These are phyloP conservation scores for Lucinisca nassula DNA, from an alignment of 2,888 invertebrate genomes.

Conservation along the genomic window DNA sequence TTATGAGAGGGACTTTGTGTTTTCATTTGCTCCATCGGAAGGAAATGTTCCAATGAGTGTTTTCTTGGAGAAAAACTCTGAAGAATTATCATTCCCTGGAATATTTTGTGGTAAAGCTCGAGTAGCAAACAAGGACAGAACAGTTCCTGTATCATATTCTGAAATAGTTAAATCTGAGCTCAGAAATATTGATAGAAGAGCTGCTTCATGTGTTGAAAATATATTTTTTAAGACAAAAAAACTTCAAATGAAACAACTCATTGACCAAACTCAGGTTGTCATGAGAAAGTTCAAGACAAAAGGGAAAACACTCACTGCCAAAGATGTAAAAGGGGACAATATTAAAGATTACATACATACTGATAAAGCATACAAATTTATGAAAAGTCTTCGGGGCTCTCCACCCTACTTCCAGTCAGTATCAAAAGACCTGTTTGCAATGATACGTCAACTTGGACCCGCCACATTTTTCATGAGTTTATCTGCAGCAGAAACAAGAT, in stretches of 20 bases:
- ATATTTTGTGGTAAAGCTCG: constrained; percentile 38
- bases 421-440: constrained; percentile 33
- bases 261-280: constrained; percentile 34
- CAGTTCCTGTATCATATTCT: constrained; percentile 18
- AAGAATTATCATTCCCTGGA: constrained; percentile 53
- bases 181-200: constrained; percentile 32
- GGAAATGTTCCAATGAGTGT: constrained; percentile 20
- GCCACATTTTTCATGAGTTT: constrained; percentile 39
- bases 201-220: constrained; percentile 38
- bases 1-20: constrained; percentile 16
- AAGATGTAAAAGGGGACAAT: constrained; percentile 31
- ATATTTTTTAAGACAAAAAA: constrained; percentile 53
- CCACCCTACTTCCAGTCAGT: constrained; percentile 46
- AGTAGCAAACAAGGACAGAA: not conserved
- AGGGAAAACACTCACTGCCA: constrained; percentile 19
- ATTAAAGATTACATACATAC: constrained; percentile 15
- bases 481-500: constrained; percentile 27
- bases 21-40: constrained; percentile 41
- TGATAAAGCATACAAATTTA: constrained; percentile 46
- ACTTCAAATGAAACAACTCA: constrained; percentile 45
- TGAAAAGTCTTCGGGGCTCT: constrained; percentile 42
- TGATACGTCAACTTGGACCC: constrained; percentile 41
- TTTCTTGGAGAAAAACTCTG: constrained; percentile 34
- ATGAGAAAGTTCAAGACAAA: constrained; percentile 41
- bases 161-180: constrained; percentile 51